phyloP scores from a whole-genome alignment of 2,113 vertebrate genomes.

The Tragulus kanchil region DNA sequence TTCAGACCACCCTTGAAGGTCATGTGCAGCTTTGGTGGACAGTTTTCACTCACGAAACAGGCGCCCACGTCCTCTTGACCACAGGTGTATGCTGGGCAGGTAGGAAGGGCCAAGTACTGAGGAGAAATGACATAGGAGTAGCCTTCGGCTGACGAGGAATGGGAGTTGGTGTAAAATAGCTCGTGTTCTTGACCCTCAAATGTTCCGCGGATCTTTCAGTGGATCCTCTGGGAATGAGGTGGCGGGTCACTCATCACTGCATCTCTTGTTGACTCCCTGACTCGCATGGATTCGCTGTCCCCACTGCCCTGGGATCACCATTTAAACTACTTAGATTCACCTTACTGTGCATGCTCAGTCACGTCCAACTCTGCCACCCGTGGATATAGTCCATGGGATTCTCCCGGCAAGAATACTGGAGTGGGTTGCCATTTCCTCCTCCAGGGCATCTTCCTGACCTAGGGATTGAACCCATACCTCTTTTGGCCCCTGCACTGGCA shows the following conservation, averaged over 20 bases:
- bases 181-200: not conserved
- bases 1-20: not conserved
- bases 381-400: not conserved
- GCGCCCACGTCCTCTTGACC: not conserved
- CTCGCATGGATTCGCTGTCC: not conserved
- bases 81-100: not conserved
- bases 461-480: not conserved
- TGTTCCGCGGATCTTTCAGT: not conserved
- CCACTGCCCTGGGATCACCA: not conserved
- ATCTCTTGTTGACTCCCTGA: not conserved
- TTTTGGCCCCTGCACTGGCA: not conserved
- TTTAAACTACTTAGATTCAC: not conserved
- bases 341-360: not conserved
- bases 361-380: not conserved
- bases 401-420: not conserved
- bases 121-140: not conserved
- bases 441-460: not conserved
- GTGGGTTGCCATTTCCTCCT: not conserved
- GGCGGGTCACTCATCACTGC: not conserved
- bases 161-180: not conserved
- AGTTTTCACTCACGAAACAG: not conserved
- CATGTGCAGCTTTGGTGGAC: not conserved
- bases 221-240: not conserved
- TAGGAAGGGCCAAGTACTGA: not conserved
- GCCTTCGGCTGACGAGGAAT: not conserved